Evolutionary conservation across 1,140 invertebrate species (phyloP).

Genomic region (Helicoverpa zea): DNA sequence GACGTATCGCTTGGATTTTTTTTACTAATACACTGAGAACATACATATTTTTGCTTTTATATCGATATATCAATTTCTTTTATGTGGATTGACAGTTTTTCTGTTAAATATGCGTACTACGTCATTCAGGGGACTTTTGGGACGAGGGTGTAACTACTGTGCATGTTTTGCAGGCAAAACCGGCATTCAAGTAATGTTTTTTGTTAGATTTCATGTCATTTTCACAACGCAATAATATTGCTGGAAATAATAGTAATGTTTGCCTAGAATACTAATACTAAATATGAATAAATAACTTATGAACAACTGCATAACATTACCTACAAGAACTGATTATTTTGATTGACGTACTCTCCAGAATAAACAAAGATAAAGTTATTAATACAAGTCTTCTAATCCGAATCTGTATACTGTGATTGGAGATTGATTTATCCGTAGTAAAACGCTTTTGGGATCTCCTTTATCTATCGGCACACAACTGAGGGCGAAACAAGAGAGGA

Average conservation of each 20-base stretch:
- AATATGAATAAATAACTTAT: too few relatives aligned
- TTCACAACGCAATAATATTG: too few relatives aligned
- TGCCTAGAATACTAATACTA: too few relatives aligned
- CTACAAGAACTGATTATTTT: too few relatives aligned
- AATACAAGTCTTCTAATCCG: conserved; percentile 61
- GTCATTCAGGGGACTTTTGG: conserved; percentile 61
- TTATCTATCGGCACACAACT: conserved; percentile 81
- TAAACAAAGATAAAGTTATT: conserved; percentile 40
- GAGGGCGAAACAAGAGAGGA: conserved; percentile 78
- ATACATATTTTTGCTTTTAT: conserved; percentile 86
- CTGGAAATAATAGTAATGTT: too few relatives aligned
- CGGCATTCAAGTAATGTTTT: too few relatives aligned
- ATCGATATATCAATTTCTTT: conserved; percentile 84
- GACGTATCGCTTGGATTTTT: conserved; percentile 84
- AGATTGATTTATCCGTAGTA: conserved; percentile 78
- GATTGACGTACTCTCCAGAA: not conserved
- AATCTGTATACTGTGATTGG: conserved; percentile 65
- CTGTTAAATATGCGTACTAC: conserved; percentile 56
- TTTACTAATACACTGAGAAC: conserved; percentile 80
- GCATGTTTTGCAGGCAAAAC: not conserved
- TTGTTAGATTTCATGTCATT: too few relatives aligned
- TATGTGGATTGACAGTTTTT: conserved; percentile 71
- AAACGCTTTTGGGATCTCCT: conserved; percentile 69
- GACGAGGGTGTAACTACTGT: conserved; percentile 50
- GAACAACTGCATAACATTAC: too few relatives aligned